Evolutionary conservation across 2,888 invertebrate genomes (phyloP).

Genomic region (Ashinkailepas kermadecensis): DNA sequence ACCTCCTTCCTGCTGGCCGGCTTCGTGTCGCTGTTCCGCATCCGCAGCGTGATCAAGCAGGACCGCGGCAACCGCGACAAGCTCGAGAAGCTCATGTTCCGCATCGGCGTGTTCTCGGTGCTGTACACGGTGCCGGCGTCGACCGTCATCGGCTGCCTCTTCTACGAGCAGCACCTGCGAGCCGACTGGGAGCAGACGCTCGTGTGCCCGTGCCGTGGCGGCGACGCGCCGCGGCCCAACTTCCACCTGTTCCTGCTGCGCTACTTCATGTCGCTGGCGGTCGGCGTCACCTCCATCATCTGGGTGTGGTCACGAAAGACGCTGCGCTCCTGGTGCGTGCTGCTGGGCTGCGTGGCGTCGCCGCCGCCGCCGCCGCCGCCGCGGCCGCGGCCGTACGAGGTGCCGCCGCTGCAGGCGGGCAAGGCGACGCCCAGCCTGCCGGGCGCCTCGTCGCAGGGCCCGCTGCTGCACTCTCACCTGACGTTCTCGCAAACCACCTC

Average conservation of each 20-base stretch:
- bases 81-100: slow-evolving; percentile 81
- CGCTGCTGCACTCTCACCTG: slow-evolving; percentile 14
- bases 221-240: slow-evolving; percentile 33
- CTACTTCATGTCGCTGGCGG: slow-evolving; percentile 92
- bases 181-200: slow-evolving; percentile 81
- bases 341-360: not conserved
- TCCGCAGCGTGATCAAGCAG: slow-evolving; percentile 83
- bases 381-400: not conserved
- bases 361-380: slow-evolving; percentile 7
- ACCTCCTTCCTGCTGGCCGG: slow-evolving; percentile 85
- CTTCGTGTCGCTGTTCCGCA: slow-evolving; percentile 85
- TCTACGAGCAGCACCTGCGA: slow-evolving; percentile 77
- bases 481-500: slow-evolving; percentile 8
- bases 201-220: slow-evolving; percentile 54
- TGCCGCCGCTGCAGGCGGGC: not conserved
- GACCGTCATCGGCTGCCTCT: slow-evolving; percentile 75
- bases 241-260: slow-evolving; percentile 39
- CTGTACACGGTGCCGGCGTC: slow-evolving; percentile 90
- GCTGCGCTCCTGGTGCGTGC: slow-evolving; percentile 68
- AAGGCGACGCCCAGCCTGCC: not conserved
- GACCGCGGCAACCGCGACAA: slow-evolving; percentile 69
- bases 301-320: slow-evolving; percentile 98
- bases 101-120: slow-evolving; percentile 61
- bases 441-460: slow-evolving; percentile 3
- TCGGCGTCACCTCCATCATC: slow-evolving; percentile 90